These are phyloP conservation scores for Acleris cristana DNA, from an alignment of 2,888 invertebrate species.

Conservation along the genomic window DNA sequence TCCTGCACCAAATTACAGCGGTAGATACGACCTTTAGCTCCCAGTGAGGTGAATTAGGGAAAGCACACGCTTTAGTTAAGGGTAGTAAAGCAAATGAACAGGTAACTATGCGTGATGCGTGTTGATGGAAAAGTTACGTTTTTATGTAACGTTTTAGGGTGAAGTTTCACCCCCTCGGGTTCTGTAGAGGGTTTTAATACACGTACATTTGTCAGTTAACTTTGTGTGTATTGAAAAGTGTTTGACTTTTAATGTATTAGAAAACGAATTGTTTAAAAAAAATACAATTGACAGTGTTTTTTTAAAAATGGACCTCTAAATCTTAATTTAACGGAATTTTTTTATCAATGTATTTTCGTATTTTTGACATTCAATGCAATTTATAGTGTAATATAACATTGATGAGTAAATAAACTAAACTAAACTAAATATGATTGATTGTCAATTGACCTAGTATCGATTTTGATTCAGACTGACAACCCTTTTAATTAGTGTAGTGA, in stretches of 20 bases:
- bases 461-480: no score
- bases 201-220: neutral
- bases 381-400: no score
- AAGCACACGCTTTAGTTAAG: conserved; percentile 27
- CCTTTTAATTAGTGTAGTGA: no score
- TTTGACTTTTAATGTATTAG: neutral
- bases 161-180: neutral
- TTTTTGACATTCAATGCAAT: no score
- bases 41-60: conserved; percentile 17
- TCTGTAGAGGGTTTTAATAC: conserved; percentile 6
- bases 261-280: no score
- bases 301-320: no score
- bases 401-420: no score
- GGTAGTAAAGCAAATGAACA: conserved; percentile 34
- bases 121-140: conserved; percentile 27
- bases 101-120: conserved; percentile 34
- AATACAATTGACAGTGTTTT: no score
- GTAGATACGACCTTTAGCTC: conserved; percentile 16
- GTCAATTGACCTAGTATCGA: no score
- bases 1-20: conserved; percentile 16
- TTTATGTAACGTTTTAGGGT: conserved; percentile 1
- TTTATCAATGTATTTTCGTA: no score
- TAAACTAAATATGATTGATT: no score
- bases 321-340: no score
- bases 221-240: neutral